Evolutionary conservation across 2,113 vertebrate genomes (phyloP).

Genomic region (Leptodactylus fuscus): DNA sequence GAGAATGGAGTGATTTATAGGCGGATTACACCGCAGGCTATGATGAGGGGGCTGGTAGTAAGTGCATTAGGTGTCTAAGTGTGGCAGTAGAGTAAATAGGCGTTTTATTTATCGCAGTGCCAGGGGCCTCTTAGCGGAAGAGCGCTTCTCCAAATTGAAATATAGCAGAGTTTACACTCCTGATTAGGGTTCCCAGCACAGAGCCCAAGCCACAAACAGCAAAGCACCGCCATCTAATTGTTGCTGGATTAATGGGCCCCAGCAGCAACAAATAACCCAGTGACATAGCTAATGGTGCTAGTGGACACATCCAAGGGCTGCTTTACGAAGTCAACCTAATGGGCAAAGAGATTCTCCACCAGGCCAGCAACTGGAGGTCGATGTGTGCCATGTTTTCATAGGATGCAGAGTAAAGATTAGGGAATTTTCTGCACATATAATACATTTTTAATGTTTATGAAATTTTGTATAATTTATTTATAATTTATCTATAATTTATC

Average conservation of each 20-base stretch:
- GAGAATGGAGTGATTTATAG: constrained; percentile 94
- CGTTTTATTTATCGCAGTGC: constrained; percentile 99
- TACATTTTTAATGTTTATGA: too few relatives aligned
- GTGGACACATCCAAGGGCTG: constrained; percentile 80
- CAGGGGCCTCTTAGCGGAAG: constrained; percentile 98
- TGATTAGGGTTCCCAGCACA: constrained; percentile 95
- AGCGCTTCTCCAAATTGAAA: constrained; percentile 99
- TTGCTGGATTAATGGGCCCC: constrained; percentile 94
- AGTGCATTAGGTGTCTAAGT: constrained; percentile 92
- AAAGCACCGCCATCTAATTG: constrained; percentile 95
- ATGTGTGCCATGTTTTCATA: not conserved
- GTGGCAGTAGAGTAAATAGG: constrained; percentile 97
- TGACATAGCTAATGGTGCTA: constrained; percentile 82
- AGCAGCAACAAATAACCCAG: constrained; percentile 82
- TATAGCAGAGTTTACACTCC: constrained; percentile 99
- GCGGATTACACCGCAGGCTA: constrained; percentile 89
- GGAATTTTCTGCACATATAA: too few relatives aligned
- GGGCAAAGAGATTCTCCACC: constrained; percentile 10
- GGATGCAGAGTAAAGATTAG: not conserved
- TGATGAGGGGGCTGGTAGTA: constrained; percentile 93
- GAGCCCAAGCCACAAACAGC: constrained; percentile 90
- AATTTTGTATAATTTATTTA: too few relatives aligned
- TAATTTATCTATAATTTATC: too few relatives aligned
- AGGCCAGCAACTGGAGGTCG: not conserved
- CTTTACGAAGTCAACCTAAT: constrained; percentile 70